Conservation (phyloP, 2,113 vertebrate genomes). For the Clarias macrocephalus region DNA sequence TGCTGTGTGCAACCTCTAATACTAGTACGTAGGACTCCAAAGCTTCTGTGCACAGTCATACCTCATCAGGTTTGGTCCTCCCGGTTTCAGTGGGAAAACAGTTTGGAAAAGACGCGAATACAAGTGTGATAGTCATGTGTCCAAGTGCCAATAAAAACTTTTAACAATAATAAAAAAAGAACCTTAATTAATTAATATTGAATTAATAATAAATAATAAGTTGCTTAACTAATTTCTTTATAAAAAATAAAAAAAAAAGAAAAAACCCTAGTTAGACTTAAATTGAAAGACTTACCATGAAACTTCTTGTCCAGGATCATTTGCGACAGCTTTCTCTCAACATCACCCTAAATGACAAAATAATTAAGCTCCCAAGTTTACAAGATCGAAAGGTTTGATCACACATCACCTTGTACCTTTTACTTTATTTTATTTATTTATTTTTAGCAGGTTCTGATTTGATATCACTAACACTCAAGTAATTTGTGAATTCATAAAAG, state of each 20-base stretch:
- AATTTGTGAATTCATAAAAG: neutral
- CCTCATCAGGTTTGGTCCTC: neutral
- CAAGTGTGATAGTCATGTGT: neutral
- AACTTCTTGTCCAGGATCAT: slow-evolving; percentile 99
- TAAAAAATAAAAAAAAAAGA: too few relatives aligned
- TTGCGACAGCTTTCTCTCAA: slow-evolving; percentile 98
- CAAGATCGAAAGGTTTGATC: neutral
- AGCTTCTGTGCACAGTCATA: neutral
- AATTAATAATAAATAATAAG: too few relatives aligned
- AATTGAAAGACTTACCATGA: slow-evolving; percentile 78
- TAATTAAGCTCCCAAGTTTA: neutral
- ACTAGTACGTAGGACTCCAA: too few relatives aligned
- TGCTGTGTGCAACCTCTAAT: too few relatives aligned
- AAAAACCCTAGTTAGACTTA: too few relatives aligned
- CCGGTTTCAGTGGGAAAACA: neutral
- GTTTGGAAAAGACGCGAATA: neutral
- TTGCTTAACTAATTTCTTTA: too few relatives aligned
- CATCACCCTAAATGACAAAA: slow-evolving; percentile 77
- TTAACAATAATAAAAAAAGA: neutral
- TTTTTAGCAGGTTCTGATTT: neutral
- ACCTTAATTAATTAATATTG: too few relatives aligned
- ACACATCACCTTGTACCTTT: neutral
- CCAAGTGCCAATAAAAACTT: neutral
- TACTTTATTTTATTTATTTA: too few relatives aligned
- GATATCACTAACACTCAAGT: too few relatives aligned